A percentile compares a stretch with the other conserved stretches of the same genome.
Evolutionary conservation across 2,797 vertebrate genomes (phyloP).

Genomic region (Chloroceryle amazona): DNA sequence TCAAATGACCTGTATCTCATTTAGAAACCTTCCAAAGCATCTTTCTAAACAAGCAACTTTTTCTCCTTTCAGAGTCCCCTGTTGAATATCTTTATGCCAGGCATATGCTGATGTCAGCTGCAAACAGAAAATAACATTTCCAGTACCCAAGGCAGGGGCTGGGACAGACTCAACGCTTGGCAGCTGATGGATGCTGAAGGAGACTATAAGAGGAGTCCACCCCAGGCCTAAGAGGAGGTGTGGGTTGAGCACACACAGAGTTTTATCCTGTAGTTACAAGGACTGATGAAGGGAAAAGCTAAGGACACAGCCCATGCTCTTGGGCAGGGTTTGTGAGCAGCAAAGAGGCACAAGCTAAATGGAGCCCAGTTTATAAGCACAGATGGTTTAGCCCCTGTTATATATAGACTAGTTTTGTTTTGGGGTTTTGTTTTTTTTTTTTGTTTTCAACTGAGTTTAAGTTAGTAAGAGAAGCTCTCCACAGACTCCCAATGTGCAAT

Average conservation of each 20-base stretch:
- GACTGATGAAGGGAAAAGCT: not conserved
- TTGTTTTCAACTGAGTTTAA: not conserved
- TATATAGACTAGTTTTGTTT: not conserved
- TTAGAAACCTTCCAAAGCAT: slow-evolving; percentile 5
- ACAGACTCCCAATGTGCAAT: not conserved
- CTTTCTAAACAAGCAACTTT: not conserved
- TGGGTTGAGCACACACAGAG: not conserved
- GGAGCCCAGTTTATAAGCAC: not conserved
- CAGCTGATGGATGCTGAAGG: not conserved
- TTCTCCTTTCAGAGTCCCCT: not conserved
- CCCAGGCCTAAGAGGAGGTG: not conserved
- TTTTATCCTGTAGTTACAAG: not conserved
- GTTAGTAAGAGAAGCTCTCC: not conserved
- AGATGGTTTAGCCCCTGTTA: not conserved
- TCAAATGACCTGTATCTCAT: slow-evolving; percentile 6
- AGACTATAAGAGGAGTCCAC: not conserved
- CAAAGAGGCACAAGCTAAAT: not conserved
- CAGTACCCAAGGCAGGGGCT: not conserved
- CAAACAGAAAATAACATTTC: not conserved
- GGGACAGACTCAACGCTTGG: not conserved
- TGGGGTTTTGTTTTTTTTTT: not conserved
- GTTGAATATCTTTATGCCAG: not conserved
- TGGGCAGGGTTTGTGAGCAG: not conserved
- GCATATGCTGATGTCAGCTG: not conserved
- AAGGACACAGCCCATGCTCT: not conserved